Conservation (phyloP, 2,113 vertebrate genomes). For the Orycteropus afer region DNA sequence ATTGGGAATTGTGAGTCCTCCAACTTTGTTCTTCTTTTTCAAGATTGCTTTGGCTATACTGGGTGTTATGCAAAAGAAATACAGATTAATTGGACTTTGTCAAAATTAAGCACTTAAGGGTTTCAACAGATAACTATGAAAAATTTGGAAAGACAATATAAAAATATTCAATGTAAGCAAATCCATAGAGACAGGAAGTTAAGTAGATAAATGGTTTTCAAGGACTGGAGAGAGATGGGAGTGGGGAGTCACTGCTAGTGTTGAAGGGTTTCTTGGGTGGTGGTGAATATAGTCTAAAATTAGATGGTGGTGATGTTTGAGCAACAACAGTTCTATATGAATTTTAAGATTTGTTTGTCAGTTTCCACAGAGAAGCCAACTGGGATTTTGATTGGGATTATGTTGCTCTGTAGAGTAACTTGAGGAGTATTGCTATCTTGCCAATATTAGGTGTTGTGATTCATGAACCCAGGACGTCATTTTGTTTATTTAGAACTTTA, state of each 20-base stretch:
- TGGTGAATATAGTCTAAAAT: too few relatives aligned
- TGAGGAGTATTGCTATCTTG: neutral
- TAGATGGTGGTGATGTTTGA: too few relatives aligned
- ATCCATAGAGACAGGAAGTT: too few relatives aligned
- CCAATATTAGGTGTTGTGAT: neutral
- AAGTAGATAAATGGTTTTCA: too few relatives aligned
- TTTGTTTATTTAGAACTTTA: neutral
- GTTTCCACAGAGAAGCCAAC: neutral
- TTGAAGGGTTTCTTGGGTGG: too few relatives aligned
- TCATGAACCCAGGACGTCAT: neutral
- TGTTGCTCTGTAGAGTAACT: neutral
- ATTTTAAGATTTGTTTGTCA: neutral
- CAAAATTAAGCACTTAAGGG: too few relatives aligned
- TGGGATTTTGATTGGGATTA: neutral
- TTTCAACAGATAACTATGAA: too few relatives aligned
- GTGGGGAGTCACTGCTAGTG: too few relatives aligned
- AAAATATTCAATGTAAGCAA: too few relatives aligned
- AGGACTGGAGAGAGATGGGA: too few relatives aligned
- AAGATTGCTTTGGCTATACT: neutral
- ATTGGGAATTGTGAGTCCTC: neutral
- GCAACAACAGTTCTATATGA: neutral
- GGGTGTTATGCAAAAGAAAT: neutral
- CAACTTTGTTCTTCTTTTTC: conserved; percentile 7
- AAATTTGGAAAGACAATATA: too few relatives aligned
- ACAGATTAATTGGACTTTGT: too few relatives aligned